A percentile compares a stretch with the other conserved stretches of the same genome.
Evolutionary conservation across 1,140 invertebrate species (phyloP).

Genomic region (Cherax destructor): DNA sequence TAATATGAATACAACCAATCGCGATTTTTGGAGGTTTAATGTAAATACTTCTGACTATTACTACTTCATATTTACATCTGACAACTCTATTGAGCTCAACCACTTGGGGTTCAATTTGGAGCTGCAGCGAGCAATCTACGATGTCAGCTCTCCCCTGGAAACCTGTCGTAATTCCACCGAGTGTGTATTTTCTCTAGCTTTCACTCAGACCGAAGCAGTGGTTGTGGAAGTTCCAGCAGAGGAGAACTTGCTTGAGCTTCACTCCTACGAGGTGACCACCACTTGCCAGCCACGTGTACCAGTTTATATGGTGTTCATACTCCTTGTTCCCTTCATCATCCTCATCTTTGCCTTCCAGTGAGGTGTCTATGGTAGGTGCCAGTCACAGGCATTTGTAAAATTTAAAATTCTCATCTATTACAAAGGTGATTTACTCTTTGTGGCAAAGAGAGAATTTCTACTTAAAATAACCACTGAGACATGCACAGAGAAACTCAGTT

Average conservation of each 20-base stretch:
- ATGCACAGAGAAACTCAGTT: too few species aligned
- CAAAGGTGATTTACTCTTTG: background rate
- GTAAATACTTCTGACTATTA: slow-evolving; percentile 63
- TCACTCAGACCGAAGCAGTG: slow-evolving; percentile 61
- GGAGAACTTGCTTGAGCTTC: slow-evolving; percentile 18
- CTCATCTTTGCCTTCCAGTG: slow-evolving; percentile 69
- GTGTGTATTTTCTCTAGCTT: slow-evolving; percentile 65
- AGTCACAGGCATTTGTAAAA: background rate
- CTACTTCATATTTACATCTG: slow-evolving; percentile 69
- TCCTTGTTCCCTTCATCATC: slow-evolving; percentile 69
- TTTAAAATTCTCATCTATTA: background rate
- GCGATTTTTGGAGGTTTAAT: slow-evolving; percentile 30
- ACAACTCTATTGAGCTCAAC: slow-evolving; percentile 63
- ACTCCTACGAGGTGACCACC: slow-evolving; percentile 65
- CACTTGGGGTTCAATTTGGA: slow-evolving; percentile 54
- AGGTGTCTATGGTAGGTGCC: background rate
- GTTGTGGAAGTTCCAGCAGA: slow-evolving; percentile 62
- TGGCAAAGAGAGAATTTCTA: background rate
- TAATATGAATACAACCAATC: background rate
- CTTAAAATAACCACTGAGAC: background rate
- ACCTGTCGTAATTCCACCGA: slow-evolving; percentile 58
- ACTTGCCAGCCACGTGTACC: slow-evolving; percentile 66
- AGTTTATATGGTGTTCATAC: slow-evolving; percentile 68
- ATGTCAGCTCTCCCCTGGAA: slow-evolving; percentile 45
- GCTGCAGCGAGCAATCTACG: slow-evolving; percentile 55